Percentiles rank a stretch among this genome's conserved stretches.
Evolutionary conservation across 92 coral and sea anemone species (phyloP).

Genomic region (Paramuricea clavata): DNA sequence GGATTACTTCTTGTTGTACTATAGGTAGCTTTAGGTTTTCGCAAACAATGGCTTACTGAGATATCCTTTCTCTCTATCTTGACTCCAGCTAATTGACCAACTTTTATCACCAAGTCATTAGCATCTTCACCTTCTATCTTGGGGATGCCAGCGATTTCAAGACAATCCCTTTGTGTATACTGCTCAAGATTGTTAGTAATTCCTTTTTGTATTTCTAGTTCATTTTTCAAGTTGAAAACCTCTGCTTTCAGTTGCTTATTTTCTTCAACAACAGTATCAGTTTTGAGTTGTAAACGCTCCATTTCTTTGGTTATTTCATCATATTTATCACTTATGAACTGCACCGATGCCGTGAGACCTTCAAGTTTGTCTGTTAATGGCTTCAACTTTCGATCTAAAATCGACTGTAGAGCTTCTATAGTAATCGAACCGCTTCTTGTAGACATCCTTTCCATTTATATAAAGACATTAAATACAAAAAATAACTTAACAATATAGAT

Average conservation of each 20-base stretch:
- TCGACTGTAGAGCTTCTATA: neutral
- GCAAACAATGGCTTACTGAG: neutral
- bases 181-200: neutral
- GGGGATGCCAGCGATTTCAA: neutral
- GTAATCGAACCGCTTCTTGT: neutral
- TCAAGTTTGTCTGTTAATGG: neutral
- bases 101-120: neutral
- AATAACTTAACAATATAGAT: too few species aligned
- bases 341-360: neutral
- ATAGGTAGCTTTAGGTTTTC: neutral
- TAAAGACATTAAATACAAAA: too few species aligned
- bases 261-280: neutral
- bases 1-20: neutral
- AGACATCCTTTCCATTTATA: too few species aligned
- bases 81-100: neutral
- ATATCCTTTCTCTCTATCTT: neutral
- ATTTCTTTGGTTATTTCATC: neutral
- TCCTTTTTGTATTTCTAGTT: too few species aligned
- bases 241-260: neutral
- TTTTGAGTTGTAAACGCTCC: neutral
- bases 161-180: neutral
- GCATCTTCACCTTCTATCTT: neutral
- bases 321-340: constrained; percentile 5
- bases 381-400: constrained; percentile 1
- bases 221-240: too few species aligned